Evolutionary conservation across 2,113 vertebrate species (phyloP), one percentile per base, ranked within the genome.

Genomic region (Clinocottus analis): DNA sequence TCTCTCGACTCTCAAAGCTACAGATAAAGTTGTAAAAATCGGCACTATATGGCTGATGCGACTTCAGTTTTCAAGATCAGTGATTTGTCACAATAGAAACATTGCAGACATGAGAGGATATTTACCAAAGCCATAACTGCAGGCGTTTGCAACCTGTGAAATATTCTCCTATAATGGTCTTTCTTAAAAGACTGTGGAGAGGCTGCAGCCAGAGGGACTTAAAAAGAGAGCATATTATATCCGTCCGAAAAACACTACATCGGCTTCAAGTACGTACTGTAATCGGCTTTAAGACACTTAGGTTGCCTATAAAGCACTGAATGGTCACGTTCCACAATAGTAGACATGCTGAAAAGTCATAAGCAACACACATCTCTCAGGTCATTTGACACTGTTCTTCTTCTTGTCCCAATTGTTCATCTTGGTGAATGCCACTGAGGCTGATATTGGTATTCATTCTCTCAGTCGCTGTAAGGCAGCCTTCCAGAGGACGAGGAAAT

Each of bases 241-340:
- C 16, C 53, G 41, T 51, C 59, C 8, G 39, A 41, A 31, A 25
- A 39, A 72, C 29, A 60, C 17, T 60, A 69, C n/a, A 56, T 14
- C 55, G 25, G 17, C 35, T 69, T 55, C 33, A 35, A 62, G 56
- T 45, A n/a, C 6, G 31, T 33, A 7, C 21, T 56, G 17, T 8
- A 81, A 62, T 45, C 47, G 37, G 27, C 12, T 56, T 23, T 29
- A 37, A 16, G 72, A 59, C 43, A 9, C 2, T 21, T 60, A n/a
- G 10, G 21, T 35, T 51, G 60, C 72, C 60, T 72, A 11, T 67
- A 43, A 70, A 76, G 68, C 25, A 21, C 25, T 45, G 67, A 67
- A 58, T 67, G 68, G 21, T 45, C 29, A 55, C 41, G 41, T 82
- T 65, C 43, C 61, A 61, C 33, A 49, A 5, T 43, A 53, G 41